A percentile compares a stretch with the other conserved stretches of the same genome.
phyloP scores from a whole-genome alignment of 2,113 vertebrate genomes.

The Labeo rohita region DNA sequence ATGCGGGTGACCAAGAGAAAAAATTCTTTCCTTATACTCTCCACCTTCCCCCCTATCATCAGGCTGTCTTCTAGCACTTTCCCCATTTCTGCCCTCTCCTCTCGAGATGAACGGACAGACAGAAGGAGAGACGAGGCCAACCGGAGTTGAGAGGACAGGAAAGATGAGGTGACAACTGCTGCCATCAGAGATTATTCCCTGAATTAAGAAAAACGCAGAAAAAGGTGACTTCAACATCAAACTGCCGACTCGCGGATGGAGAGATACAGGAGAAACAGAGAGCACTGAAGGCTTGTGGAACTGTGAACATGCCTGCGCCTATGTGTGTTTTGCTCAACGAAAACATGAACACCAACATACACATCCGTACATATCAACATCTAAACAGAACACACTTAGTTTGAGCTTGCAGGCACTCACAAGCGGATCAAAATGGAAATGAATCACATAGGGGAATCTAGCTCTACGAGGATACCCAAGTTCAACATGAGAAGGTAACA shows the following conservation, averaged over 20 bases:
- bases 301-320: constrained; percentile 28
- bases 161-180: constrained; percentile 37
- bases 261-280: constrained; percentile 37
- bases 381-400: constrained; percentile 12
- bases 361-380: constrained; percentile 20
- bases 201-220: constrained; percentile 21
- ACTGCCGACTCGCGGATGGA: constrained; percentile 16
- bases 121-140: constrained; percentile 75
- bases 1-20: neutral
- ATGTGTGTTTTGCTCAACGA: constrained; percentile 15
- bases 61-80: constrained; percentile 78
- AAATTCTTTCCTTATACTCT: constrained; percentile 45
- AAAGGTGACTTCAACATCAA: constrained; percentile 16
- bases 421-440: neutral
- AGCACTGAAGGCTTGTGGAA: neutral
- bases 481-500: constrained; percentile 13
- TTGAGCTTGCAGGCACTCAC: constrained; percentile 3
- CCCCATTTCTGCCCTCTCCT: constrained; percentile 75
- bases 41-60: constrained; percentile 58
- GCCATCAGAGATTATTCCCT: constrained; percentile 43
- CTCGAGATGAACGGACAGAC: constrained; percentile 71
- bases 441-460: neutral
- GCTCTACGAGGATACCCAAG: neutral
- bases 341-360: constrained; percentile 43
- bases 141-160: constrained; percentile 67